Conservation (phyloP, 2,113 vertebrate genomes). For the Coptodon bakossiorum region DNA sequence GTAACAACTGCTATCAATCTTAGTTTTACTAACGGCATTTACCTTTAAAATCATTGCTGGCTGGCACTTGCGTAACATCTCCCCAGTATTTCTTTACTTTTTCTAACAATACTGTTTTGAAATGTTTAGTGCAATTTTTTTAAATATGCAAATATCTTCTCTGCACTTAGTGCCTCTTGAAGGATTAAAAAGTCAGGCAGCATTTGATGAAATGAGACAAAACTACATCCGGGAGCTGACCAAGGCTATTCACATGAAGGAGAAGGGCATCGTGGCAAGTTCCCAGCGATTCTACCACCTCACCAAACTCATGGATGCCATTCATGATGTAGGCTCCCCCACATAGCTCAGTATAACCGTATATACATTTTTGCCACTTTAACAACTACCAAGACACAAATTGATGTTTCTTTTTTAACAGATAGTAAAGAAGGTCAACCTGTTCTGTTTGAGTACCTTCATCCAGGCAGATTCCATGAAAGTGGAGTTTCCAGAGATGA, state of each 20-base stretch:
- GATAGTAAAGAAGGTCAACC: constrained; percentile 96
- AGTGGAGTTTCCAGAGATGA: constrained; percentile 98
- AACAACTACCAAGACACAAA: neutral
- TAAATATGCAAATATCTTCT: neutral
- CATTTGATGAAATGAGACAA: constrained; percentile 96
- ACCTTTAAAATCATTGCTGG: neutral
- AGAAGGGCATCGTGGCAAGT: constrained; percentile 83
- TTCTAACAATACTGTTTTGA: neutral
- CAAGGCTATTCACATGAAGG: constrained; percentile 84
- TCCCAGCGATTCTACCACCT: constrained; percentile 95
- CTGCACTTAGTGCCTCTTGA: constrained; percentile 85
- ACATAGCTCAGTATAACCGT: neutral
- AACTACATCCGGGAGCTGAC: constrained; percentile 91
- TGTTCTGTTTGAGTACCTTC: constrained; percentile 95
- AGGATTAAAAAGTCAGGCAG: constrained; percentile 88
- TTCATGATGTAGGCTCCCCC: constrained; percentile 83
- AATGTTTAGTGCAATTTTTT: neutral
- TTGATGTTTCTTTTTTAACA: constrained; percentile 46
- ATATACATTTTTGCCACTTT: neutral
- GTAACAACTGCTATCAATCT: constrained; percentile 3
- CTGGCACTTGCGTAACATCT: neutral
- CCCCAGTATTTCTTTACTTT: neutral
- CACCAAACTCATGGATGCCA: constrained; percentile 90
- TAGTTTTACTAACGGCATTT: neutral
- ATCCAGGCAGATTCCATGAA: constrained; percentile 92